A percentile compares a stretch with the other conserved stretches of the same genome.
Conservation (phyloP, 2,888 invertebrate genomes). For the Onchidella celtica region DNA sequence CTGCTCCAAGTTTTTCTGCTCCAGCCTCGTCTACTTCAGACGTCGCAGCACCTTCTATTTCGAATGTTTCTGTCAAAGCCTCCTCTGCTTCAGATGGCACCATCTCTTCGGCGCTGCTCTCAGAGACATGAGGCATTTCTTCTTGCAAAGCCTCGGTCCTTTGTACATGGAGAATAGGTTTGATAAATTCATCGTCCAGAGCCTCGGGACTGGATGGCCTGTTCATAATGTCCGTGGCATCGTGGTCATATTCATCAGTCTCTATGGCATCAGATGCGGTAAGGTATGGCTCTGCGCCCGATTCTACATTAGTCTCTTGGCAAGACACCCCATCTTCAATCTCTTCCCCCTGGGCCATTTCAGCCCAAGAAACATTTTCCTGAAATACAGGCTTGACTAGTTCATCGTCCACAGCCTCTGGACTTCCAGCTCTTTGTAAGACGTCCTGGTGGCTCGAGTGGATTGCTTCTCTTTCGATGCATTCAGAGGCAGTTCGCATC, state of each 20-base stretch:
- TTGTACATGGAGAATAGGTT: background rate
- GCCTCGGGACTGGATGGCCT: slow-evolving; percentile 37
- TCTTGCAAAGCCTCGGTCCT: too few species aligned
- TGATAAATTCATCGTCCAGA: slow-evolving; percentile 32
- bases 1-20: too few species aligned
- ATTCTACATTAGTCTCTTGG: too few species aligned
- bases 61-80: too few species aligned
- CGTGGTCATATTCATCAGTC: background rate
- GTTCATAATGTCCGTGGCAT: background rate
- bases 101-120: too few species aligned
- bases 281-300: background rate
- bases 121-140: too few species aligned
- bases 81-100: too few species aligned
- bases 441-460: background rate
- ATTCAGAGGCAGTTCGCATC: slow-evolving; percentile 12
- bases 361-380: background rate
- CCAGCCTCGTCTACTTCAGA: too few species aligned
- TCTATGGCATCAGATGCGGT: background rate
- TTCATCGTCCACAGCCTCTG: background rate
- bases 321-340: background rate
- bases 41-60: too few species aligned
- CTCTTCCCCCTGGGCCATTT: background rate
- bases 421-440: background rate
- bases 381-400: background rate
- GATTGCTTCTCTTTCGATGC: background rate